A percentile compares a stretch with the other conserved stretches of the same genome.
Evolutionary conservation across 2,797 vertebrate species (phyloP).

Genomic region (Danionella dracula): DNA sequence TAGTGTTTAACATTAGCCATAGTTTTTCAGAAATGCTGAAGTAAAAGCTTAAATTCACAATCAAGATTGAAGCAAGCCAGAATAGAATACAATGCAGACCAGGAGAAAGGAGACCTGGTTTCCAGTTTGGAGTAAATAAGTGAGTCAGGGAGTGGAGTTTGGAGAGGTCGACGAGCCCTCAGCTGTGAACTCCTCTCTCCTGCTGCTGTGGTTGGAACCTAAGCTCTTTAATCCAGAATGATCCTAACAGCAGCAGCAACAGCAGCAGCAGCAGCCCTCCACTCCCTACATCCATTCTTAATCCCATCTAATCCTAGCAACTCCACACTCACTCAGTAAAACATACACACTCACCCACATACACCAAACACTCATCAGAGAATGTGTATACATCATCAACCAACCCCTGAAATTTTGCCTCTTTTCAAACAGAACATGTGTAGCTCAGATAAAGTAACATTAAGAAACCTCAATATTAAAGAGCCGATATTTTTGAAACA

Average conservation of each 20-base stretch:
- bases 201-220: constrained; percentile 62
- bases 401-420: not conserved
- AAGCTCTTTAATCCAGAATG: constrained; percentile 77
- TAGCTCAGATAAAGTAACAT: too few species aligned
- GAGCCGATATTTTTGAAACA: too few species aligned
- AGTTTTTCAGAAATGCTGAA: constrained; percentile 22
- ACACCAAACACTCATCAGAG: constrained; percentile 49
- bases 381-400: constrained; percentile 33
- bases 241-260: constrained; percentile 68
- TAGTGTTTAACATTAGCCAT: constrained; percentile 27
- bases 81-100: constrained; percentile 10
- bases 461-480: too few species aligned
- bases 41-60: constrained; percentile 37
- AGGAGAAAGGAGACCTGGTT: not conserved
- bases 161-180: constrained; percentile 55
- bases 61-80: too few species aligned
- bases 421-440: not conserved
- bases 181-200: constrained; percentile 65
- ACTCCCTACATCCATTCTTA: constrained; percentile 75
- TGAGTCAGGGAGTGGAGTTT: constrained; percentile 4
- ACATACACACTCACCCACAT: constrained; percentile 71
- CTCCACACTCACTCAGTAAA: constrained; percentile 63
- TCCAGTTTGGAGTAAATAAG: not conserved
- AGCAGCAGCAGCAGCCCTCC: constrained; percentile 68
- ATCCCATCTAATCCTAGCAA: constrained; percentile 77